These are phyloP conservation scores for Eupristina koningsbergeri DNA, from an alignment of 1,140 invertebrate species.

Conservation along the genomic window DNA sequence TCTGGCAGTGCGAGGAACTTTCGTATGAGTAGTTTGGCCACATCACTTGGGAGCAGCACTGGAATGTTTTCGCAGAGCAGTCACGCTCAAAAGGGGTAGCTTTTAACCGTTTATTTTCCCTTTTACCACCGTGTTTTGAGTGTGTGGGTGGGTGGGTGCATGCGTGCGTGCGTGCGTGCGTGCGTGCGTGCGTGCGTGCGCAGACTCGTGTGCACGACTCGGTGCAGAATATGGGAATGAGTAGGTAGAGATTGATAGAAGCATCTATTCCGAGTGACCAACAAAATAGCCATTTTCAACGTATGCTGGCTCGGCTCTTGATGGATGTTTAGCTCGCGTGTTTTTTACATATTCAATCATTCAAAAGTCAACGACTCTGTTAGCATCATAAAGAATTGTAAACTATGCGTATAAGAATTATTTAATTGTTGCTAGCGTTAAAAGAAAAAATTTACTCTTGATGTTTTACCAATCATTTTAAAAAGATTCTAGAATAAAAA, in stretches of 20 bases:
- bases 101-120: background rate
- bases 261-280: slow-evolving; percentile 27
- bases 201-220: too few species aligned
- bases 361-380: background rate
- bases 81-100: background rate
- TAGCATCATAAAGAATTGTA: background rate
- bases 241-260: slow-evolving; percentile 18
- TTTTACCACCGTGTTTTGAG: background rate
- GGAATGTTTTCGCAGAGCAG: slow-evolving; percentile 43
- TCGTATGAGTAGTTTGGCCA: slow-evolving; percentile 22
- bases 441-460: background rate
- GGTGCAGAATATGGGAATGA: background rate
- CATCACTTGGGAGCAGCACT: slow-evolving; percentile 4
- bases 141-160: background rate
- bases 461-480: too few species aligned
- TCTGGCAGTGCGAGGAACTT: slow-evolving; percentile 38
- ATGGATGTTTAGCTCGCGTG: background rate
- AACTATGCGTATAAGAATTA: background rate
- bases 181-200: background rate
- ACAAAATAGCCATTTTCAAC: slow-evolving; percentile 15
- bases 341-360: background rate
- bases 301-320: background rate
- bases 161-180: background rate
- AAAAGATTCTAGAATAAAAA: too few species aligned
- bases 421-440: background rate